These are phyloP conservation scores for Bombus pascuorum DNA, from an alignment of 1,140 invertebrate species.

Conservation along the genomic window DNA sequence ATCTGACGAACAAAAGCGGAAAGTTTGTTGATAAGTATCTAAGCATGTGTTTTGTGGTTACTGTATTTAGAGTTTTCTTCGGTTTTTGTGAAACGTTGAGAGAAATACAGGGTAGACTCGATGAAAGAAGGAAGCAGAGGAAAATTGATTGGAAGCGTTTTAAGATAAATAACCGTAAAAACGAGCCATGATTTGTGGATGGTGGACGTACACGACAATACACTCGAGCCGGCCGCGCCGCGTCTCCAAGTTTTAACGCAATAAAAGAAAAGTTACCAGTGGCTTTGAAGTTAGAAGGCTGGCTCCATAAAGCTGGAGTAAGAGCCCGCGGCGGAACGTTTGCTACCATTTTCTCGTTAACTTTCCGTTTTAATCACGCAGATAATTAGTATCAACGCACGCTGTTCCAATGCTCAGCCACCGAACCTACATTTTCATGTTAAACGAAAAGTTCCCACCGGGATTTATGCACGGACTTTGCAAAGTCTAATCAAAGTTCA, in stretches of 20 bases:
- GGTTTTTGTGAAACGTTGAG: too few species aligned
- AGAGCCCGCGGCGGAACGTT: slow-evolving; percentile 10
- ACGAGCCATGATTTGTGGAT: slow-evolving; percentile 24
- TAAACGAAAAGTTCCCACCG: neutral
- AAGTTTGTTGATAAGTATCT: too few species aligned
- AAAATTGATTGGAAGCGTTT: neutral
- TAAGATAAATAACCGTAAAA: too few species aligned
- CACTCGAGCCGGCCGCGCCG: neutral
- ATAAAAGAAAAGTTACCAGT: slow-evolving; percentile 53
- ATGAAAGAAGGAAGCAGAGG: too few species aligned
- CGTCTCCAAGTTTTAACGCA: slow-evolving; percentile 55
- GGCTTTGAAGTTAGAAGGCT: slow-evolving; percentile 20
- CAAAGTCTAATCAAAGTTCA: neutral
- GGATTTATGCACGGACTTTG: neutral
- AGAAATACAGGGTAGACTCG: too few species aligned
- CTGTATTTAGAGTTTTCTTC: too few species aligned
- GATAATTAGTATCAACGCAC: slow-evolving; percentile 21
- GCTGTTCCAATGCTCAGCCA: neutral
- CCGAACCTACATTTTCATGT: neutral
- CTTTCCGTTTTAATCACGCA: slow-evolving; percentile 15
- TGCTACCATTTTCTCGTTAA: slow-evolving; percentile 18
- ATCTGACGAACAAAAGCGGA: too few species aligned
- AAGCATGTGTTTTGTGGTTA: too few species aligned
- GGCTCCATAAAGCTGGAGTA: slow-evolving; percentile 34
- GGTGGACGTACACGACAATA: slow-evolving; percentile 26